Base-by-base conservation (phyloP, 2,888 invertebrate genomes). In the Heliconius aoede region DNA sequence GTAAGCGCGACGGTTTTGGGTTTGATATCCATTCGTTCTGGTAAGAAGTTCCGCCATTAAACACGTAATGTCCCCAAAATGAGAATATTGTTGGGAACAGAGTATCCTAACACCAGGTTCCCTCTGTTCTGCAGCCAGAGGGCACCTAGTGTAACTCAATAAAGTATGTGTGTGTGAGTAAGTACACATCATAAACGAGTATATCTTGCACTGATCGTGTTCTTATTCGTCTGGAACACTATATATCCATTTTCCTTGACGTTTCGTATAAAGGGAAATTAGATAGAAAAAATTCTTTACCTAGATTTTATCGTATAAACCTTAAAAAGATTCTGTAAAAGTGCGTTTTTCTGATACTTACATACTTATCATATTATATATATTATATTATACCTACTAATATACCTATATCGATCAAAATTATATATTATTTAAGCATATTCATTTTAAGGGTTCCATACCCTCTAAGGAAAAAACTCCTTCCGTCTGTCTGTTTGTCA, bases 171-270 rank as follows among this genome's bases (percentile, higher is more conserved):
- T 0, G 55, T 11, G n/a, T n/a, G n/a, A n/a, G n/a, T 55, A 55
- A 55, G 55, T 3, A n/a, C 55, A n/a, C 11, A 21, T n/a, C 3
- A 55, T 55, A 60, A 24, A 60, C 26, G 24, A 13, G n/a, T 58
- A 24, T 24, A 7, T 36, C 13, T 32, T 13, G 32, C 24, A 40
- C 7, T 40, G 36, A 40, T 65, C 24, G 36, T 65, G 36, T 65
- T 24, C 36, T n/a, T 24, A 40, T 24, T 65, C 24, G 24, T 65
- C 40, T 65, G 65, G 7, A 65, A 40, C 64, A 4, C 36, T 15
- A 65, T 40, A 65, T 65, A 40, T 65, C 24, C 65, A 36, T 65
- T 65, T 40, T 24, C 65, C 24, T 40, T 65, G 36, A 65, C 15
- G 18, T 64, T n/a, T 32, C 32, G n/a, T 65, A 40, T 65, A 65